A percentile compares a stretch with the other conserved stretches of the same genome.
These are phyloP conservation scores for Cryptus viduatorius DNA, from an alignment of 2,888 invertebrate species.

Conservation along the genomic window DNA sequence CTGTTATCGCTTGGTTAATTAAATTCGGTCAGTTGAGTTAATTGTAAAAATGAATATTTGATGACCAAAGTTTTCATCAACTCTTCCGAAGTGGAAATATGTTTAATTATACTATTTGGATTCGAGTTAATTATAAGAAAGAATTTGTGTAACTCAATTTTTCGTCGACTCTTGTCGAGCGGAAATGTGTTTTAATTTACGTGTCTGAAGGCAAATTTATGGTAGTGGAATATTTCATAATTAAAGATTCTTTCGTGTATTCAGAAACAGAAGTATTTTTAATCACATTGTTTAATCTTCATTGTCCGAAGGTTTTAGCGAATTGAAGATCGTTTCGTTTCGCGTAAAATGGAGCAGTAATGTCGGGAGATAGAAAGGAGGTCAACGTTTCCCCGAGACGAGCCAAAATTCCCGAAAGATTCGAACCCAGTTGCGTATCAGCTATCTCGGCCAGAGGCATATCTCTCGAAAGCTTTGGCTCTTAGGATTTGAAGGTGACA, in stretches of 20 bases:
- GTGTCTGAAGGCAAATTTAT: neutral
- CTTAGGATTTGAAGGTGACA: constrained; percentile 2
- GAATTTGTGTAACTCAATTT: neutral
- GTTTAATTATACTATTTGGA: neutral
- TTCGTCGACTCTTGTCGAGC: neutral
- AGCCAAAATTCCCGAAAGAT: neutral
- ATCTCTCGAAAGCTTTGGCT: neutral
- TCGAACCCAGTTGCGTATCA: constrained; percentile 14
- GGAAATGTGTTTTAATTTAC: neutral
- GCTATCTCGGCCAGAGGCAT: constrained; percentile 30
- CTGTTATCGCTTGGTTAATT: neutral
- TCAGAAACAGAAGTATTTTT: too few relatives aligned
- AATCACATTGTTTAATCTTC: too few relatives aligned
- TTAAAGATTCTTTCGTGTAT: too few relatives aligned
- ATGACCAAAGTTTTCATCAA: too few relatives aligned
- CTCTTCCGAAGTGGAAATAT: neutral
- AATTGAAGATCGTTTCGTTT: neutral
- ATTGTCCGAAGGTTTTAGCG: too few relatives aligned
- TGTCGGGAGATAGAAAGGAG: neutral
- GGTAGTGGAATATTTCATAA: neutral
- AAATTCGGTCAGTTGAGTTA: neutral
- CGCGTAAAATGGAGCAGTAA: neutral
- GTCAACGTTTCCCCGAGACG: neutral
- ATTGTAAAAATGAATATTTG: too few relatives aligned
- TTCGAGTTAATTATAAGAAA: neutral